These are phyloP conservation scores for Stenchaetothrips biformis DNA, from an alignment of 2,888 invertebrate species.

Conservation along the genomic window DNA sequence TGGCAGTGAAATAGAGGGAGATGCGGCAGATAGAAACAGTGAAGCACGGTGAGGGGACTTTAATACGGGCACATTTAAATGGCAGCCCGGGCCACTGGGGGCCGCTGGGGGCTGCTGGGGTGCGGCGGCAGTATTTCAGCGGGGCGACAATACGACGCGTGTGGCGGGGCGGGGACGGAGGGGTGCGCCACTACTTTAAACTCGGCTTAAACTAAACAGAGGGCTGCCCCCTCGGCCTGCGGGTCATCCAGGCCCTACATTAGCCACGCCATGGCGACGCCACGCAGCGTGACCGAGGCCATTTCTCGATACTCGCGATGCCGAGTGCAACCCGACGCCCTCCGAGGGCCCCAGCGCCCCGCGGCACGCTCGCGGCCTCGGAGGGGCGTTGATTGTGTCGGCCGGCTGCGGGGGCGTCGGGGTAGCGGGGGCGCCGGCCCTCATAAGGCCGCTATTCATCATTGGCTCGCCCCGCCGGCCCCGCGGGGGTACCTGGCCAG, in stretches of 20 bases:
- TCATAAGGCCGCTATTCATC: not conserved
- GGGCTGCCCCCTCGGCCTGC: not conserved
- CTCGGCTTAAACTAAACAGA: not conserved
- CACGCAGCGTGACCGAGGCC: not conserved
- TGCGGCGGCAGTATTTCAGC: not conserved
- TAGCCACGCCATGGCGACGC: not conserved
- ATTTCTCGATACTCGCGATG: not conserved
- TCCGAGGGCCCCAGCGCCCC: not conserved
- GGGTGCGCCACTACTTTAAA: not conserved
- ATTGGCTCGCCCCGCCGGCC: not conserved
- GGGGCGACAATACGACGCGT: not conserved
- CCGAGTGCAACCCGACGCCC: too few relatives aligned
- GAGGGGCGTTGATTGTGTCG: not conserved
- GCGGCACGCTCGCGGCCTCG: not conserved
- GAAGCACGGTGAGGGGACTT: not conserved
- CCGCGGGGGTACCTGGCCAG: too few relatives aligned
- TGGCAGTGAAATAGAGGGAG: too few relatives aligned
- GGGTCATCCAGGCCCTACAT: not conserved
- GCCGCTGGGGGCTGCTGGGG: not conserved
- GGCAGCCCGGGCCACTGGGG: not conserved
- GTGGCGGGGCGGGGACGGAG: not conserved
- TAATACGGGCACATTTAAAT: constrained; percentile 6
- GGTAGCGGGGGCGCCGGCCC: not conserved
- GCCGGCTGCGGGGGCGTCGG: not conserved
- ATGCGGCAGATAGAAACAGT: too few relatives aligned